Evolutionary conservation across 2,113 vertebrate genomes (phyloP).

Genomic region (Syngnathus scovelli): DNA sequence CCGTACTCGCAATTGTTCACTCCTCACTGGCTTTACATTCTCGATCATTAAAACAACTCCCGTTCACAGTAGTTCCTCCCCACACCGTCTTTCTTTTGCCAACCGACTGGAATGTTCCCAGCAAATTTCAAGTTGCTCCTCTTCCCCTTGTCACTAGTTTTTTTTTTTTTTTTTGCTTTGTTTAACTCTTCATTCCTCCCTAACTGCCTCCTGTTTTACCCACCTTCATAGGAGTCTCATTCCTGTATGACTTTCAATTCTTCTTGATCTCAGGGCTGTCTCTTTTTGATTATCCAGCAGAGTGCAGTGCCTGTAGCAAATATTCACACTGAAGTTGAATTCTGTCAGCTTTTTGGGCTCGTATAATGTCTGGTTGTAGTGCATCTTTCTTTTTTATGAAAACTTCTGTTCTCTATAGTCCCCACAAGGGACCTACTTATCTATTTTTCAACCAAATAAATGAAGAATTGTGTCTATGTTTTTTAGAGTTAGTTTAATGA

Average conservation of each 20-base stretch:
- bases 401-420: conserved; percentile 14
- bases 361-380: conserved; percentile 10
- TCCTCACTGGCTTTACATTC: conserved; percentile 21
- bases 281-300: conserved; percentile 38
- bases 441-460: conserved; percentile 6
- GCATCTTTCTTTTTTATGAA: conserved; percentile 1
- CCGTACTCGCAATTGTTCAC: no score
- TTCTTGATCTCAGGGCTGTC: conserved; percentile 53
- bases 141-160: conserved; percentile 33
- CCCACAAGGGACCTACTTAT: conserved; percentile 6
- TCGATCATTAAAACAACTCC: conserved; percentile 48
- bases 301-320: conserved; percentile 43
- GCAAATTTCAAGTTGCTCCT: conserved; percentile 23
- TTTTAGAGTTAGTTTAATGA: not conserved
- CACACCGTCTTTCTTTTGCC: conserved; percentile 27
- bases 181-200: not conserved
- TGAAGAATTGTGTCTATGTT: not conserved
- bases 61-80: conserved; percentile 28
- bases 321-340: conserved; percentile 32
- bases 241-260: conserved; percentile 50
- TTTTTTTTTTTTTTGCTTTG: conserved; percentile 17
- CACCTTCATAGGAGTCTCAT: conserved; percentile 28
- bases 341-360: conserved; percentile 38
- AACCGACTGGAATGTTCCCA: conserved; percentile 36
- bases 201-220: conserved; percentile 31